Base-by-base conservation (phyloP, 1,140 invertebrate genomes). In the Papilio aristodemus region DNA sequence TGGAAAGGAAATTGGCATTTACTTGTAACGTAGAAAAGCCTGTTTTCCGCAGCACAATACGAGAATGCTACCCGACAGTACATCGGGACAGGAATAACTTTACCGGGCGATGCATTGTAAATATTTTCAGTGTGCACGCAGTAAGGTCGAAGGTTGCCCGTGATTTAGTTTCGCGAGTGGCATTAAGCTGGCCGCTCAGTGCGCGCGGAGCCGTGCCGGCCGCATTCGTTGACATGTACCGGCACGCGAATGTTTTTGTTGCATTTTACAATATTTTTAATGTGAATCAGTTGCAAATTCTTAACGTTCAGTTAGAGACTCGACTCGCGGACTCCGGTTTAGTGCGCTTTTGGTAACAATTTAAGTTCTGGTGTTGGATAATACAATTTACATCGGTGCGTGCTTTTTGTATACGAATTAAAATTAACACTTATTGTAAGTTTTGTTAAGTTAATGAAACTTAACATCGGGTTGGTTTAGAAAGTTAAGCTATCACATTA, bases 1-100 rank as follows among this genome's bases (percentile, higher is more conserved):
- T 81, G 71, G 84, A 87, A 89, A 86, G 87, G 87, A 91, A 91
- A 91, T 89, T 91, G 87, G 87, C 84, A 89, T 91, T 89, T 89
- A 91, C 85, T 84, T 77, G 81, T 82, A 78, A 78, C 86, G 85
- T 84, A 81, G 89, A 89, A 91, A 91, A 91, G 87, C 85, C 74
- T 86, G 86, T 91, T 89, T 91, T 87, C 87, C 85, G 73, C 86
- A 78, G 85, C 87, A 91, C 76, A 86, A 80, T 87, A 86, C 76
- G 79, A 85, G 89, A 89, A 89, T 88, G 77, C 76, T 81, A 87
- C 86, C 80, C 80, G 86, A 85, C 81, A 79, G 80, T 76, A 74
- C 71, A 75, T 69, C 68, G 70, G 67, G 32, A 67, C 85, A 69
- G 77, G 69, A 71, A 76, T 83, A 78, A 36, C 41, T 71, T 69